Conservation (phyloP, 2,113 vertebrate genomes). For the Aix galericulata region DNA sequence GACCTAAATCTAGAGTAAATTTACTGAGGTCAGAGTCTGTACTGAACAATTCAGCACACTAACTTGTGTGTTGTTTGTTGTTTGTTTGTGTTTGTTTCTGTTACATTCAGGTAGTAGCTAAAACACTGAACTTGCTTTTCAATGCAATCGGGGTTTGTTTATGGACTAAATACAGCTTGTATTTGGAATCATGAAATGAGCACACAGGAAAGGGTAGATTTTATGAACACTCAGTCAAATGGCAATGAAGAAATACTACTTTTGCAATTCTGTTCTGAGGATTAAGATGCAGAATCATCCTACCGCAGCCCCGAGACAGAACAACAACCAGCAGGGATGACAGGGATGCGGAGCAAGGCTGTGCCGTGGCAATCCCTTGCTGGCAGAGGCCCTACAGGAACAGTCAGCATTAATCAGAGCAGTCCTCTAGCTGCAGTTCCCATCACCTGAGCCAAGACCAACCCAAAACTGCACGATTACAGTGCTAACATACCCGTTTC, state of each 20-base stretch:
- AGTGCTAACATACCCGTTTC: neutral
- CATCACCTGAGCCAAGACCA: neutral
- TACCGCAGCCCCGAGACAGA: neutral
- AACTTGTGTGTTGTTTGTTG: neutral
- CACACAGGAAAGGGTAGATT: neutral
- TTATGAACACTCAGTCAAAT: neutral
- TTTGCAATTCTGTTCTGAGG: neutral
- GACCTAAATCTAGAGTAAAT: neutral
- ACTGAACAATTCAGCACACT: neutral
- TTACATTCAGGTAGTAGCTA: neutral
- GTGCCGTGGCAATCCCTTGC: neutral
- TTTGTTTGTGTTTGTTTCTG: neutral
- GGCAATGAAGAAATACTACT: neutral
- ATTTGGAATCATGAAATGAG: neutral
- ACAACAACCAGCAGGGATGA: neutral
- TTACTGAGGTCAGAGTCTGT: neutral
- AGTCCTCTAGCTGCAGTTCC: neutral
- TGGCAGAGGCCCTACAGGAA: neutral
- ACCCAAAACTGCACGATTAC: neutral
- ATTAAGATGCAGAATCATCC: neutral
- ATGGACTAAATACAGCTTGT: neutral
- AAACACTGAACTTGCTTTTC: neutral
- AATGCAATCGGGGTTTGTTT: neutral
- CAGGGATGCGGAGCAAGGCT: fast-evolving
- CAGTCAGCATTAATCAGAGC: neutral